Evolutionary conservation across 1,140 invertebrate species (phyloP).

Genomic region (Zaprionus inermis): DNA sequence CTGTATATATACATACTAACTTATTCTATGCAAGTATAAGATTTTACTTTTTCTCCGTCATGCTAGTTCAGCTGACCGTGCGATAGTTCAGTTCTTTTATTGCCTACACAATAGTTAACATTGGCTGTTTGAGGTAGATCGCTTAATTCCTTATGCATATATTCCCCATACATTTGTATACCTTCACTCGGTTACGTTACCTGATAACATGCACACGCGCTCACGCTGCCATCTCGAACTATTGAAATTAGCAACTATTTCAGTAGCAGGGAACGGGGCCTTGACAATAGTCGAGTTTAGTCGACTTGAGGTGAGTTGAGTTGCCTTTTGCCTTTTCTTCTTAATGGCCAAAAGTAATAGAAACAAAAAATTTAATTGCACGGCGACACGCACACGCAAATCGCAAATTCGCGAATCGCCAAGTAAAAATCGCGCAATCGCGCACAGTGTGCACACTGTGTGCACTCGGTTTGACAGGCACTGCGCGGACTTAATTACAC

Average conservation of each 20-base stretch:
- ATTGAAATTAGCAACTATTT: not conserved
- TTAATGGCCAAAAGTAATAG: conserved; percentile 21
- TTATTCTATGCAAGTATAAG: too few relatives aligned
- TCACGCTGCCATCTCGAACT: conserved; percentile 35
- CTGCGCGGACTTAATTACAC: conserved; percentile 46
- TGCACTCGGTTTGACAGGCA: conserved; percentile 40
- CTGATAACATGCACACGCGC: not conserved
- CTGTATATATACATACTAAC: too few relatives aligned
- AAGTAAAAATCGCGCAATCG: conserved; percentile 53
- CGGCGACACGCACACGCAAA: conserved; percentile 47
- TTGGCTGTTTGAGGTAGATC: not conserved
- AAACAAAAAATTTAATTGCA: conserved; percentile 41
- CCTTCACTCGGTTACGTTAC: not conserved
- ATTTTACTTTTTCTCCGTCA: too few relatives aligned
- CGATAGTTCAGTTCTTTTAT: too few relatives aligned
- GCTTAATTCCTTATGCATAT: not conserved
- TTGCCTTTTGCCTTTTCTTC: conserved; percentile 20
- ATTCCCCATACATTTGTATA: not conserved
- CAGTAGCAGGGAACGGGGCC: conserved; percentile 7
- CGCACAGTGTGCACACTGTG: conserved; percentile 7
- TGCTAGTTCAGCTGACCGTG: too few relatives aligned
- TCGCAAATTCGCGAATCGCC: conserved; percentile 39
- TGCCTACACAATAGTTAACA: not conserved
- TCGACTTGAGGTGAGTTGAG: not conserved
- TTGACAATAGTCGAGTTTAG: conserved; percentile 47